Base-by-base conservation (phyloP, 2,888 invertebrate genomes). In the Mimachlamys varia region DNA sequence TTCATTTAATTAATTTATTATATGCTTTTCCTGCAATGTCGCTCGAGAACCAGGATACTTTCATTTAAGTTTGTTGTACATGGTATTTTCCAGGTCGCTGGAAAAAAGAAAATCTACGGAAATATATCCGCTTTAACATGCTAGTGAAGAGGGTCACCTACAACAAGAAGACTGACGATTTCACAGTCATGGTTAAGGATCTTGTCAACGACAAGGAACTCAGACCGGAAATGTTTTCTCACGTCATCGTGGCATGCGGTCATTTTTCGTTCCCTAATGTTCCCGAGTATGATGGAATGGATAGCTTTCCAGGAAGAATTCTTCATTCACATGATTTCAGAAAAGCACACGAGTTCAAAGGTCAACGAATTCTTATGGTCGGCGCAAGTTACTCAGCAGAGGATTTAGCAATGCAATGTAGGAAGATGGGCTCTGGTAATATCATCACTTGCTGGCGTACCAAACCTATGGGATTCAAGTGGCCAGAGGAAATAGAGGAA, bases 401-500 rank as follows among this genome's bases (percentile, higher is more conserved):
- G 58, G 93, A 93, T 49, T 44, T 93, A n/a, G 89, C 92, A 2
- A n/a, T 93, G 12, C 92, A 93, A 33, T 90, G 88, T 33, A 3
- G 89, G 19, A 92, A 93, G 88, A 91, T 89, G 87, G 92, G 92
- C n/a, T 90, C 92, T 12, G 90, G 90, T 17, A 50, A 88, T 12
- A 89, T 92, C 44, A 87, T 91, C 0, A 89, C 88, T 5, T 89
- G 89, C 3, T 91, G 90, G 50, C 89, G 92, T 62, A 89, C 90
- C 10, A 90, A 89, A 37, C 92, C 92, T 15, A 92, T 90, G 91
- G 90, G 90, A n/a, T 89, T 92, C 37, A 92, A 91, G 55, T 92
- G 90, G 88, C 92, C 92, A 22, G 17, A 87, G 10, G 89, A 88
- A n/a, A 91, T 93, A 58, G 92, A 93, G 88, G 93, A 93, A 88